Percentiles rank a stretch among this genome's conserved stretches.
These are phyloP conservation scores for Drosophila quadrilineata DNA, from an alignment of 1,140 invertebrate species.

Conservation along the genomic window DNA sequence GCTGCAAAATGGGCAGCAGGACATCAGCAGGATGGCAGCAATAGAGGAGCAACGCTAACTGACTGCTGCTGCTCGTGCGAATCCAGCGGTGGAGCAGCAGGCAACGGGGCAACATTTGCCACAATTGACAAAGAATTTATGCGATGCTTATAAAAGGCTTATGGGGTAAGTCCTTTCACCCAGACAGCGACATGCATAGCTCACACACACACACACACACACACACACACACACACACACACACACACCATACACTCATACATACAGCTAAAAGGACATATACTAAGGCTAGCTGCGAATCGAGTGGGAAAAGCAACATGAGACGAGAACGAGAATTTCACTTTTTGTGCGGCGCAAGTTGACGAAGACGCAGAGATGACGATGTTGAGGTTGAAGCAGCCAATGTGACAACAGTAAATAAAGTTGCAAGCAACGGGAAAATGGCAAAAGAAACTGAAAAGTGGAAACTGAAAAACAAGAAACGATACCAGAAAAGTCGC, in stretches of 20 bases:
- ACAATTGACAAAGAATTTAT: constrained; percentile 78
- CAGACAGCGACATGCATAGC: constrained; percentile 25
- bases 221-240: constrained; percentile 19
- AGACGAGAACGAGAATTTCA: constrained; percentile 45
- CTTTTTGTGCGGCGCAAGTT: constrained; percentile 39
- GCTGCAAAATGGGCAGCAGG: constrained; percentile 1
- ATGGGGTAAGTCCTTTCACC: constrained; percentile 54
- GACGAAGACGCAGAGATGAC: constrained; percentile 14
- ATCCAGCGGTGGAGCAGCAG: background rate
- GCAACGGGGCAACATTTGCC: constrained; percentile 55
- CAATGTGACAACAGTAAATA: constrained; percentile 56
- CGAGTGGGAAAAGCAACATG: constrained; percentile 10
- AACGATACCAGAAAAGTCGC: constrained; percentile 2
- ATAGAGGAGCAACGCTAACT: no score
- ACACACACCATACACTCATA: background rate
- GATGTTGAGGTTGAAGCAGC: constrained; percentile 16
- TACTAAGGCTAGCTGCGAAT: background rate
- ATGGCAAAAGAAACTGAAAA: background rate
- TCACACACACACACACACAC: constrained; percentile 10
- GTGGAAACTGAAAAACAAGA: background rate
- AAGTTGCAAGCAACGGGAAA: constrained; percentile 22
- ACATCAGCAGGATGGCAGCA: constrained; percentile 7
- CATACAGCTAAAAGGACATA: background rate
- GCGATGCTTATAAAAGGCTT: constrained; percentile 73
- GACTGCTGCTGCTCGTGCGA: background rate